Percentiles rank a stretch among this genome's conserved stretches.
These are phyloP conservation scores for Megathymus violae DNA, from an alignment of 1,140 invertebrate genomes.

Conservation along the genomic window DNA sequence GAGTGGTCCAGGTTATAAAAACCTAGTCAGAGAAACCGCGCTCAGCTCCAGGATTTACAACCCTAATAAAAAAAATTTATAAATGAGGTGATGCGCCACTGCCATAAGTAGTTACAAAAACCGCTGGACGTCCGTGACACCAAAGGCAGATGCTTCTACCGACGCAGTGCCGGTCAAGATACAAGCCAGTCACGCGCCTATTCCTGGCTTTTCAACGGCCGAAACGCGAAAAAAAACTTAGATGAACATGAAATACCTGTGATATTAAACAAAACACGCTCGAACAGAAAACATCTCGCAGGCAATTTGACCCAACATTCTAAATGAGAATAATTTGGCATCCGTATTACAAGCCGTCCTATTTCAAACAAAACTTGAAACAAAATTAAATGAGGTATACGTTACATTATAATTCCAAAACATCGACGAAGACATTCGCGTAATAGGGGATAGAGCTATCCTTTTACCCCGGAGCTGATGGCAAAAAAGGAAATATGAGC, in stretches of 20 bases:
- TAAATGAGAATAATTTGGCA: slow-evolving; percentile 32
- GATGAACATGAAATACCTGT: background rate
- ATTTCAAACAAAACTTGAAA: slow-evolving; percentile 33
- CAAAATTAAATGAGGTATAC: slow-evolving; percentile 34
- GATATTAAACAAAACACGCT: slow-evolving; percentile 5
- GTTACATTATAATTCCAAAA: slow-evolving; percentile 26
- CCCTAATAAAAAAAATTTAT: too few relatives aligned
- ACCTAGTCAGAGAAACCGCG: too few relatives aligned
- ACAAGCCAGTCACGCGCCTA: too few relatives aligned
- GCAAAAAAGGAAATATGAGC: slow-evolving; percentile 33
- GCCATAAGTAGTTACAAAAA: too few relatives aligned
- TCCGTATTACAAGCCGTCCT: slow-evolving; percentile 20
- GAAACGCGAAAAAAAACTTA: too few relatives aligned
- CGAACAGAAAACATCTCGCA: slow-evolving; percentile 15
- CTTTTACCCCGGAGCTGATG: slow-evolving; percentile 25
- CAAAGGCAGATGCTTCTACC: too few relatives aligned
- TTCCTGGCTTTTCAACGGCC: too few relatives aligned
- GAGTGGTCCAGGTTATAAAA: background rate
- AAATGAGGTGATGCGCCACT: too few relatives aligned
- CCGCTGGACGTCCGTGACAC: too few relatives aligned
- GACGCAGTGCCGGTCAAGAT: too few relatives aligned
- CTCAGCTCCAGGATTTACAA: too few relatives aligned
- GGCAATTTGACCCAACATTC: slow-evolving; percentile 13
- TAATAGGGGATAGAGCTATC: slow-evolving; percentile 22
- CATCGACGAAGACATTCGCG: slow-evolving; percentile 33